These are phyloP conservation scores for Nothocercus julius DNA, from an alignment of 2,113 vertebrate species.

Conservation along the genomic window DNA sequence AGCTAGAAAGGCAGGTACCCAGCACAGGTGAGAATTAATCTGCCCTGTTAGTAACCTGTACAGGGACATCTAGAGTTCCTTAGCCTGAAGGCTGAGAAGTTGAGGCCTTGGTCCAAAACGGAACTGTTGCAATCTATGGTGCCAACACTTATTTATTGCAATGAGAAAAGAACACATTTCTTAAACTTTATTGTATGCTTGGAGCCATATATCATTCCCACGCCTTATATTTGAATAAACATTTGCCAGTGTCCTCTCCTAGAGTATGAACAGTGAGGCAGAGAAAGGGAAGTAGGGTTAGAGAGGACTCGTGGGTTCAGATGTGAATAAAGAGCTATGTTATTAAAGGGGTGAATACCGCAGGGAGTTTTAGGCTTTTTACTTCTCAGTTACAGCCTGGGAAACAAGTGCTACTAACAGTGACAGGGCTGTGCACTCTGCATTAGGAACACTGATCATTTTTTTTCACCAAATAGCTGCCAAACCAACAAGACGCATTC, in stretches of 20 bases:
- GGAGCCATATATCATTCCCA: neutral
- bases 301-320: neutral
- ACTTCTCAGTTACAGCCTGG: neutral
- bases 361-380: neutral
- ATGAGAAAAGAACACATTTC: neutral
- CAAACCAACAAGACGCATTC: neutral
- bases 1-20: neutral
- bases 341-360: neutral
- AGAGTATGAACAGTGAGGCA: neutral
- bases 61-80: neutral
- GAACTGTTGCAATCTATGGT: neutral
- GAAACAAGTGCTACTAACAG: neutral
- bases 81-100: neutral
- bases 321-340: neutral
- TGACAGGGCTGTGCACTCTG: neutral
- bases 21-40: neutral
- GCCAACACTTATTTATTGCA: neutral
- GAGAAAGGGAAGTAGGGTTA: neutral
- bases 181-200: neutral
- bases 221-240: neutral
- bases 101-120: neutral
- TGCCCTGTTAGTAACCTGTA: neutral
- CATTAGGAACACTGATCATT: neutral
- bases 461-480: neutral
- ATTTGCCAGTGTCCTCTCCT: neutral